These are phyloP conservation scores for Parelbella ahira DNA, from an alignment of 2,888 invertebrate species.

Conservation along the genomic window DNA sequence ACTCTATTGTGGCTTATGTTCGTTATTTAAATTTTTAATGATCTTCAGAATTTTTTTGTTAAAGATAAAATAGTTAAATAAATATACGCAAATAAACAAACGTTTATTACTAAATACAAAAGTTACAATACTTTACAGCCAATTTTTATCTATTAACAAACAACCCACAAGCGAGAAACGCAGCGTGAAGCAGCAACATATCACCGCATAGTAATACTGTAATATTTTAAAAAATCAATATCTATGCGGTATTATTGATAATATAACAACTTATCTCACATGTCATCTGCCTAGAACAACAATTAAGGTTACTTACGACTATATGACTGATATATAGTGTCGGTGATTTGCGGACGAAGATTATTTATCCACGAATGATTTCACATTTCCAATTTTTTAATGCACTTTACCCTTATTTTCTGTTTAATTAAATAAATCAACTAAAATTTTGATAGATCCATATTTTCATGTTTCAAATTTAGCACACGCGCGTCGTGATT, in stretches of 20 bases:
- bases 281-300: slow-evolving; percentile 29
- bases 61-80: no score
- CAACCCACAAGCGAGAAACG: slow-evolving; percentile 36
- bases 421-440: slow-evolving; percentile 42
- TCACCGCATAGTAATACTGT: slow-evolving; percentile 45
- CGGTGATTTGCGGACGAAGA: slow-evolving; percentile 45
- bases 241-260: slow-evolving; percentile 54
- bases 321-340: slow-evolving; percentile 44
- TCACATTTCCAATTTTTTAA: slow-evolving; percentile 61
- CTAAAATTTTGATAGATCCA: slow-evolving; percentile 61
- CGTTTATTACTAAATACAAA: slow-evolving; percentile 6
- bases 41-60: no score
- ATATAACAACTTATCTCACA: slow-evolving; percentile 39
- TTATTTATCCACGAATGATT: slow-evolving; percentile 47
- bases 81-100: slow-evolving; percentile 5
- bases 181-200: slow-evolving; percentile 40
- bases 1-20: no score
- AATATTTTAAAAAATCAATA: slow-evolving; percentile 60
- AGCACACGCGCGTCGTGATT: slow-evolving; percentile 61
- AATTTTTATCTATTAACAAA: slow-evolving; percentile 25
- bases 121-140: slow-evolving; percentile 8
- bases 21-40: not conserved
- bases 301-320: slow-evolving; percentile 56
- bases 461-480: slow-evolving; percentile 65
- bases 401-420: slow-evolving; percentile 38